Evolutionary conservation across 2,888 invertebrate genomes (phyloP).

Genomic region (Xanthostigma xanthostigma): DNA sequence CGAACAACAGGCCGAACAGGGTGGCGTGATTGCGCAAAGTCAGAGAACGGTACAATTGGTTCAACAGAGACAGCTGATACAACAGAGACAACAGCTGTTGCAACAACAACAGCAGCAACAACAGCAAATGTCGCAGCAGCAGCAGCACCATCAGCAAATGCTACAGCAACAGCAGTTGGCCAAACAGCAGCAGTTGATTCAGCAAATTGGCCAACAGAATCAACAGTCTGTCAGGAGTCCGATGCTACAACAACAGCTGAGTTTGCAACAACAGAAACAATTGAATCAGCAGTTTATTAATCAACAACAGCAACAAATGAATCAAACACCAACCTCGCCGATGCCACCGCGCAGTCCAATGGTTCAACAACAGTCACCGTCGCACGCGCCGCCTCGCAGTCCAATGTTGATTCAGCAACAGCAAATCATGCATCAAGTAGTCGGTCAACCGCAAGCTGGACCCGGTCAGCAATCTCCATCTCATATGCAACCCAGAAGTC

Average conservation of each 20-base stretch:
- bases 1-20: conserved; percentile 15
- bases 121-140: conserved; percentile 23
- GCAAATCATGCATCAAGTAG: conserved; percentile 1
- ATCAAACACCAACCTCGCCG: conserved; percentile 36
- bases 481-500: conserved; percentile 31
- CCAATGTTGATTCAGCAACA: conserved; percentile 18
- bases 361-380: conserved; percentile 25
- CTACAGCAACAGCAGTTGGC: conserved; percentile 21
- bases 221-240: conserved; percentile 21
- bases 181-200: conserved; percentile 21
- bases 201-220: conserved; percentile 24
- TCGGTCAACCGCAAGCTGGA: conserved; percentile 9
- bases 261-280: conserved; percentile 18
- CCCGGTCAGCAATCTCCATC: conserved; percentile 25
- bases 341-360: conserved; percentile 37
- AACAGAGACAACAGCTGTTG: conserved; percentile 21
- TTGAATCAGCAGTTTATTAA: conserved; percentile 25
- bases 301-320: conserved; percentile 22
- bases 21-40: conserved; percentile 22
- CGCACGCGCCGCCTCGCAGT: conserved; percentile 25
- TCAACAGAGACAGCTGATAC: conserved; percentile 28
- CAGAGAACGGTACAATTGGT: conserved; percentile 27
- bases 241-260: conserved; percentile 16
- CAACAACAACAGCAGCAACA: conserved; percentile 17
- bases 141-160: conserved; percentile 20